Percentiles rank a stretch among this genome's conserved stretches.
These are phyloP conservation scores for Corythoichthys haematopterus DNA, from an alignment of 2,113 vertebrate species.

Conservation along the genomic window DNA sequence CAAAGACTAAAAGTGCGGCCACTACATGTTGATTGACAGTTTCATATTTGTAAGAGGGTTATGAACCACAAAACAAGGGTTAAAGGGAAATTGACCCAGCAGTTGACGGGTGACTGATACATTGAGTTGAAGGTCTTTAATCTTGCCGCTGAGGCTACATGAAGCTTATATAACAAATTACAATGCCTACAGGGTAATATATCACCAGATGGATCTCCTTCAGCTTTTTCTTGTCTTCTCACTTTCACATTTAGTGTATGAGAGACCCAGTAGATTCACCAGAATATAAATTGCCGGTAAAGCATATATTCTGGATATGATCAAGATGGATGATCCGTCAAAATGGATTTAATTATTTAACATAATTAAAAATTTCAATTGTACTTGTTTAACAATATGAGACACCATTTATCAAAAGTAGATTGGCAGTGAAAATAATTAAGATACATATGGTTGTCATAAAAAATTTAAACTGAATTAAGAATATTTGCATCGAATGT, in stretches of 20 bases:
- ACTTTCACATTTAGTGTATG: constrained; percentile 41
- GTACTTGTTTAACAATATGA: constrained; percentile 4
- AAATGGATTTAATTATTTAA: constrained; percentile 24
- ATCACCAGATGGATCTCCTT: constrained; percentile 69
- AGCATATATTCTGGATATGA: constrained; percentile 45
- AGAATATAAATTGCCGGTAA: constrained; percentile 48
- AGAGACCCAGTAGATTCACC: constrained; percentile 36
- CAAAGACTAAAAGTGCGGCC: constrained; percentile 14
- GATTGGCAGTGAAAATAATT: neutral
- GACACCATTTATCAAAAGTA: neutral
- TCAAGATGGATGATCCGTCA: constrained; percentile 50
- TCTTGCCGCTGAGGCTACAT: constrained; percentile 77
- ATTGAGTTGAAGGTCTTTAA: constrained; percentile 75
- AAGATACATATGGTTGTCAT: neutral
- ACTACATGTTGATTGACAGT: constrained; percentile 69
- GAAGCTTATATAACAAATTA: constrained; percentile 80
- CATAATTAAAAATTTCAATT: constrained; percentile 19
- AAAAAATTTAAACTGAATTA: neutral
- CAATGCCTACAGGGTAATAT: constrained; percentile 72
- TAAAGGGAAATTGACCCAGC: constrained; percentile 81
- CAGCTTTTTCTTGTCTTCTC: constrained; percentile 42
- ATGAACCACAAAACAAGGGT: constrained; percentile 80
- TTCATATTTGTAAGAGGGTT: constrained; percentile 74
- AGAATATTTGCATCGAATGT: neutral
- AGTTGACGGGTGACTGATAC: constrained; percentile 78